phyloP scores from a whole-genome alignment of 2,888 invertebrate species.

The Sturmia bella region DNA sequence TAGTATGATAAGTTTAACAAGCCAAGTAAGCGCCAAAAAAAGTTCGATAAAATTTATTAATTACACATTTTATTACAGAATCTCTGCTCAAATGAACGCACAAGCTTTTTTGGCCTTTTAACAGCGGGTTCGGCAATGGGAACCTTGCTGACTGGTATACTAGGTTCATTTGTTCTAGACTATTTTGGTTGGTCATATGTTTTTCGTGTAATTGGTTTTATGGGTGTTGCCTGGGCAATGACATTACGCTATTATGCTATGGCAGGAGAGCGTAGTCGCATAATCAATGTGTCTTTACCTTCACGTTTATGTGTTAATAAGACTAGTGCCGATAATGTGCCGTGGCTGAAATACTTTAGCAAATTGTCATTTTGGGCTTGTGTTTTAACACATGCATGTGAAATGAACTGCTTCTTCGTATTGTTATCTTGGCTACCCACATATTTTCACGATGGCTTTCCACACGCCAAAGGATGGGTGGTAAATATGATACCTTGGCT shows the following conservation, averaged over 20 bases:
- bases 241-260: constrained; percentile 84
- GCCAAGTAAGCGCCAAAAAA: constrained; percentile 81
- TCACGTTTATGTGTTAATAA: constrained; percentile 80
- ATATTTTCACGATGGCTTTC: constrained; percentile 88
- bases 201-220: constrained; percentile 85
- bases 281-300: constrained; percentile 81
- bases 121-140: constrained; percentile 85
- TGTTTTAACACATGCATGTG: constrained; percentile 87
- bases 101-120: constrained; percentile 86
- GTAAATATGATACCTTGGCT: constrained; percentile 89
- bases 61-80: constrained; percentile 78
- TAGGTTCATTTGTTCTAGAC: constrained; percentile 86
- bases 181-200: constrained; percentile 86
- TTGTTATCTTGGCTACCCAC: constrained; percentile 88
- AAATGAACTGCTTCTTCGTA: constrained; percentile 88
- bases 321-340: constrained; percentile 81
- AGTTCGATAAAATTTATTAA: not conserved
- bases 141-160: constrained; percentile 85
- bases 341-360: constrained; percentile 84
- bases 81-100: constrained; percentile 85
- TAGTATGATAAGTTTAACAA: constrained; percentile 86
- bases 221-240: constrained; percentile 84
- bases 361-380: constrained; percentile 87
- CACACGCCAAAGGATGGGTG: constrained; percentile 86
- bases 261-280: constrained; percentile 79